Conservation (phyloP, 30 jellyfish, hydroid and myxozoan species). For the Hydractinia symbiolongicarpus region DNA sequence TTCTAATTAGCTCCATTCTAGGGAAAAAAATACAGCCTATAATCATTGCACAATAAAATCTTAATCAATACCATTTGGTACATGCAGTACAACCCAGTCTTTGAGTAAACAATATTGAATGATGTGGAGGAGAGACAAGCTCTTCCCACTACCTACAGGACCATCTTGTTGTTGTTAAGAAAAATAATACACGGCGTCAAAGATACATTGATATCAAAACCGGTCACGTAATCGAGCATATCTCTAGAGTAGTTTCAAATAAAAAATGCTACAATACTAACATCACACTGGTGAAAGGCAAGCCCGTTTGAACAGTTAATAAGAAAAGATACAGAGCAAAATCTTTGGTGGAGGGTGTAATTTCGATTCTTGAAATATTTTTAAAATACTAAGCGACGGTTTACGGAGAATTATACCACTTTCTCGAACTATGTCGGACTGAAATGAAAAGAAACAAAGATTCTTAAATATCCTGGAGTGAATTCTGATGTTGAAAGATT, state of each 20-base stretch:
- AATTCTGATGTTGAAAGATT: no score
- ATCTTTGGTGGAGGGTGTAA: not conserved
- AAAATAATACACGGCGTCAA: not conserved
- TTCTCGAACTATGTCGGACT: constrained; percentile 58
- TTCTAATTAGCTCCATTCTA: no score
- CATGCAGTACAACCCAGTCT: constrained; percentile 74
- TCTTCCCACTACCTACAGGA: constrained; percentile 84
- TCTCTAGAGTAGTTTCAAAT: no score
- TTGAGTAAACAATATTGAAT: constrained; percentile 51
- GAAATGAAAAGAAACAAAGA: not conserved
- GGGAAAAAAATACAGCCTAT: not conserved
- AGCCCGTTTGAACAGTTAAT: no score
- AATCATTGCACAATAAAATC: constrained; percentile 6
- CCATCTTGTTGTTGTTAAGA: constrained; percentile 71
- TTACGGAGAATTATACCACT: constrained; percentile 63
- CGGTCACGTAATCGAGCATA: not conserved
- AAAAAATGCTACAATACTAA: no score
- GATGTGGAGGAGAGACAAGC: constrained; percentile 58
- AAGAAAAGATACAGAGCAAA: constrained; percentile 27
- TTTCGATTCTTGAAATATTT: constrained; percentile 25
- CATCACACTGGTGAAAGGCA: no score
- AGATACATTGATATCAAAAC: not conserved
- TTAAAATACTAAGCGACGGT: constrained; percentile 52
- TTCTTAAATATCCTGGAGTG: no score
- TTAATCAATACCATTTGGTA: constrained; percentile 60